Evolutionary conservation across 2,113 vertebrate species (phyloP), one percentile per base, ranked within the genome.

Genomic region (Acrocephalus kingi): DNA sequence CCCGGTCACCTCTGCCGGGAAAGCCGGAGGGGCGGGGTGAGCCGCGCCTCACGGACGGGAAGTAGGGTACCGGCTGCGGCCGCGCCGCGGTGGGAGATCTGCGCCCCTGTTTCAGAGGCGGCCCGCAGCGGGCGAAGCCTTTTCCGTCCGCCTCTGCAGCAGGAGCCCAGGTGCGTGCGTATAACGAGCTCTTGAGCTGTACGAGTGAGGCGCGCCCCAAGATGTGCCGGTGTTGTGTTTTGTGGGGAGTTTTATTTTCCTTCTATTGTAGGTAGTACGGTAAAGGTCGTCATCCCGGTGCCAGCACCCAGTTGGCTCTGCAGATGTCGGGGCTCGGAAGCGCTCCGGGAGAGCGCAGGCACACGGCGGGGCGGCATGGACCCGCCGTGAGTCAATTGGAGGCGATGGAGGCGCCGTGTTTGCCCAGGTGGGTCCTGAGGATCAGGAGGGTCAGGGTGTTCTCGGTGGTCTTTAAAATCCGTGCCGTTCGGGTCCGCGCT

Each of bases 1-100:
- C 54, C 81, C 37, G 35, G 79, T 90, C 93, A 88, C 84, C 92
- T 43, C 87, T 30, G 69, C 87, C 55, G 67, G 85, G 94, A 79
- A 73, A 74, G 64, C 62, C 61, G 73, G 33, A 10, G 23, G 24
- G 43, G 49, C 9, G 61, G 43, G 20, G 13, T 2, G 4, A 2
- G 4, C 22, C 3, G 8, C 31, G 19, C 23, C 13, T 13, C 20
- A 15, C 41, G 3, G 14, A 10, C 1, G 45, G 72, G 11, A 56
- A 83, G 28, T 37, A 54, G 59, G 76, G 49, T 54, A 46, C 4
- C 4, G 37, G 46, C 37, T 8, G 51, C 10, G 73, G 59, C 49
- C 11, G 15, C 10, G 28, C 46, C 35, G 45, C 2, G 3, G 1
- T 8, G 11, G 3, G 2, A 4, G 14, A 7, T 3, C 18, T 2